These are phyloP conservation scores for Meriones unguiculatus DNA, from an alignment of 2,113 vertebrate genomes.

Conservation along the genomic window DNA sequence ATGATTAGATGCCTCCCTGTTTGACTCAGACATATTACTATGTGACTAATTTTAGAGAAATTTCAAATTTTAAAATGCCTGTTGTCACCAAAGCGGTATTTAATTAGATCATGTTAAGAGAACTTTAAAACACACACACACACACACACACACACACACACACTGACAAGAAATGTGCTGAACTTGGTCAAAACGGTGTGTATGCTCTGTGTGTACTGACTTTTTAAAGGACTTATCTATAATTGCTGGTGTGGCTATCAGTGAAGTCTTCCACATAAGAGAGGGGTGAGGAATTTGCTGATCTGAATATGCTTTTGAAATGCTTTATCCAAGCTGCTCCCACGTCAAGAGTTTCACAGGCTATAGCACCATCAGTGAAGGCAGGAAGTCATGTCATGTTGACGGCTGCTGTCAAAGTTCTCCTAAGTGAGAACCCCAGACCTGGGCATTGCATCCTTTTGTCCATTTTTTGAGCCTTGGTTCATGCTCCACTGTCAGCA, in stretches of 20 bases:
- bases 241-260: constrained; percentile 58
- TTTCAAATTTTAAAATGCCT: constrained; percentile 79
- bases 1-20: constrained; percentile 70
- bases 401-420: constrained; percentile 8
- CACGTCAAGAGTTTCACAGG: constrained; percentile 54
- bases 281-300: not conserved
- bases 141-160: constrained; percentile 47
- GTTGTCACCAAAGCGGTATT: constrained; percentile 72
- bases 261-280: constrained; percentile 35
- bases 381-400: not conserved
- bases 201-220: constrained; percentile 62
- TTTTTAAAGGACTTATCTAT: constrained; percentile 61
- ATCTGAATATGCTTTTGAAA: constrained; percentile 41
- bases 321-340: constrained; percentile 35
- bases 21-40: constrained; percentile 72
- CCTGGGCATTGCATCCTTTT: not conserved
- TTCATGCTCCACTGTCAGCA: not conserved
- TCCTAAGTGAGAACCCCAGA: not conserved
- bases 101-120: constrained; percentile 76
- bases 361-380: not conserved
- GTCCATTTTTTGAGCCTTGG: not conserved
- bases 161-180: not conserved
- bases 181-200: not conserved
- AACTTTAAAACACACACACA: constrained; percentile 66
- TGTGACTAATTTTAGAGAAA: constrained; percentile 79